Percentiles rank a stretch among this genome's conserved stretches.
Conservation (phyloP, 2,113 vertebrate genomes). For the Alexandromys fortis region DNA sequence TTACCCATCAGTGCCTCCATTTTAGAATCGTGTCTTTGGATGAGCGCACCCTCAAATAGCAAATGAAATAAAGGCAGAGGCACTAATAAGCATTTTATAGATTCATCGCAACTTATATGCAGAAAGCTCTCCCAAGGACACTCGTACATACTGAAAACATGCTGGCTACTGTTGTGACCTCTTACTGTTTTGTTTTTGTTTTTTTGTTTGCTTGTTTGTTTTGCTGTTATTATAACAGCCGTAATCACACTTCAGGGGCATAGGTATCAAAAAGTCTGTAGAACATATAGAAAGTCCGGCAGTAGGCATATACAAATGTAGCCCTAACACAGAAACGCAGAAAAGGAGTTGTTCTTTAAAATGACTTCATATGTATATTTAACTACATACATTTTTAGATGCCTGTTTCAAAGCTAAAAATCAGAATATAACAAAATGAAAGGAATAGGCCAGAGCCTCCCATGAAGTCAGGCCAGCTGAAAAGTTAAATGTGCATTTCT, state of each 20-base stretch:
- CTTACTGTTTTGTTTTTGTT: not conserved
- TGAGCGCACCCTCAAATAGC: not conserved
- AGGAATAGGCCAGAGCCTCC: not conserved
- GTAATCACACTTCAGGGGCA: not conserved
- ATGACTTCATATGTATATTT: not conserved
- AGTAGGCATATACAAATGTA: not conserved
- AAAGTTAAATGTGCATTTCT: not conserved
- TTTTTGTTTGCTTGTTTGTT: too few relatives aligned
- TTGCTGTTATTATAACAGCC: not conserved
- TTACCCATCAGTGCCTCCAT: not conserved
- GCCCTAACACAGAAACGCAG: not conserved
- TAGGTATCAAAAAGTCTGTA: not conserved
- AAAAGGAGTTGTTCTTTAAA: conserved; percentile 23
- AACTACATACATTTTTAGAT: not conserved
- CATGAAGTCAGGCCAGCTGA: not conserved
- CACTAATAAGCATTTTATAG: not conserved
- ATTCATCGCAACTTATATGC: not conserved
- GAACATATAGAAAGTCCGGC: not conserved
- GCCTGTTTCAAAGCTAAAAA: not conserved
- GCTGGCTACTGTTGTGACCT: not conserved
- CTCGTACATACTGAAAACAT: too few relatives aligned
- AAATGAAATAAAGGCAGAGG: not conserved
- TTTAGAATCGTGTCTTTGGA: not conserved
- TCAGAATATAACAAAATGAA: not conserved
- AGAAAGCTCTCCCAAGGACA: not conserved